Conservation (phyloP, 2,797 vertebrate species). For the Melanotaenia nigrans region DNA sequence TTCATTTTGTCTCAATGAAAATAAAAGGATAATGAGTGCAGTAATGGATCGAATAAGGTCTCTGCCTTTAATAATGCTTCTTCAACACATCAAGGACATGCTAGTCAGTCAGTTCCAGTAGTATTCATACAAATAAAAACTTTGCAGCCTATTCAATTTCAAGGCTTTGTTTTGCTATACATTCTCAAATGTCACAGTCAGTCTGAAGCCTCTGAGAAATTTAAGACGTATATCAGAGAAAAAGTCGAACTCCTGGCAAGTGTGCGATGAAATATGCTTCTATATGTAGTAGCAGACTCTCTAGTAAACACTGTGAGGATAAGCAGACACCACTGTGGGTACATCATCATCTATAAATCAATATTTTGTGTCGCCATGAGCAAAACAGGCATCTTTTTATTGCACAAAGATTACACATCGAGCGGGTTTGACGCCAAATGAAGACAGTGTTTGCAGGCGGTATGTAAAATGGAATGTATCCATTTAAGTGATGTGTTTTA, state of each 20-base stretch:
- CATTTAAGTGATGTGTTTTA: conserved; percentile 48
- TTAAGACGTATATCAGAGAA: conserved; percentile 51
- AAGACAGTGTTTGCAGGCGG: conserved; percentile 41
- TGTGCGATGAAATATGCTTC: conserved; percentile 26
- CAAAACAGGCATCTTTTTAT: conserved; percentile 38
- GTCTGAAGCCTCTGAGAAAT: conserved; percentile 60
- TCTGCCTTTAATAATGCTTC: conserved; percentile 34
- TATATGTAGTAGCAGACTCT: conserved; percentile 33
- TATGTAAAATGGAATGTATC: conserved; percentile 48
- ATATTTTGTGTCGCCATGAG: conserved; percentile 52
- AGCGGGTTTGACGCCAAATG: conserved; percentile 19
- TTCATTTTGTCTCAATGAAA: conserved; percentile 47
- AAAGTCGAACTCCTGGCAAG: conserved; percentile 29
- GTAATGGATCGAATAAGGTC: conserved; percentile 29
- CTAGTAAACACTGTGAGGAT: conserved; percentile 34
- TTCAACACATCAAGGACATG: conserved; percentile 38
- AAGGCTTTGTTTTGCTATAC: conserved; percentile 65
- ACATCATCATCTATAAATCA: conserved; percentile 62
- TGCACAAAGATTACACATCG: conserved; percentile 23
- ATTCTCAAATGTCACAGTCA: conserved; percentile 67
- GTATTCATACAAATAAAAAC: conserved; percentile 59
- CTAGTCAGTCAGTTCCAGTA: conserved; percentile 30
- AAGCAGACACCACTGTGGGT: conserved; percentile 35
- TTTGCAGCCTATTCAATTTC: conserved; percentile 63
- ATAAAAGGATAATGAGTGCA: conserved; percentile 47